Conservation (phyloP, 2,113 vertebrate genomes). For the Ancistrus triradiatus region DNA sequence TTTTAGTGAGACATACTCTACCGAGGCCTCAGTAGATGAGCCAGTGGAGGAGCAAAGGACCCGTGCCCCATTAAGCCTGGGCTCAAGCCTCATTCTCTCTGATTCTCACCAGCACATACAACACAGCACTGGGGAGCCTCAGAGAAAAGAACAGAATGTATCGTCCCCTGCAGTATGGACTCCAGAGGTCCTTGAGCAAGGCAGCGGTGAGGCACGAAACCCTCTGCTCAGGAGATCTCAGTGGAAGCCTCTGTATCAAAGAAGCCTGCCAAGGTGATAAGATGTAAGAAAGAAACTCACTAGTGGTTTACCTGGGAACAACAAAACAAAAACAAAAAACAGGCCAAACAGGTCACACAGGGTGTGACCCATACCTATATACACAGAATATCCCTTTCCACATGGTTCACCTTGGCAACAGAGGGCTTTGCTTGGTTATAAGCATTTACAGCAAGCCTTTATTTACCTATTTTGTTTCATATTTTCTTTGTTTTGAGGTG, state of each 20-base stretch:
- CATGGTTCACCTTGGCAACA: too few relatives aligned
- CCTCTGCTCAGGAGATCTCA: slow-evolving; percentile 59
- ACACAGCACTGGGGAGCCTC: slow-evolving; percentile 6
- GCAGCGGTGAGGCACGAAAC: slow-evolving; percentile 24
- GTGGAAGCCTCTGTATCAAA: slow-evolving; percentile 46
- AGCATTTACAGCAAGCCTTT: too few relatives aligned
- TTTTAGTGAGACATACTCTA: slow-evolving; percentile 49
- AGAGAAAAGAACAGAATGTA: slow-evolving; percentile 7
- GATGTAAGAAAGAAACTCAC: not conserved
- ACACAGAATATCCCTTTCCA: too few relatives aligned
- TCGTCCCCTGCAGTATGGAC: slow-evolving; percentile 41
- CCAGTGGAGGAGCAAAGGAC: not conserved
- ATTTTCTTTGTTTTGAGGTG: too few relatives aligned
- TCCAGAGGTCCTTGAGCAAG: slow-evolving; percentile 44
- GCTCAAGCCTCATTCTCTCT: slow-evolving; percentile 45
- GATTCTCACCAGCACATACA: not conserved
- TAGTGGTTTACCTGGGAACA: not conserved
- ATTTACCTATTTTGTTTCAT: too few relatives aligned
- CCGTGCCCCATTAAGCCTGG: slow-evolving; percentile 5
- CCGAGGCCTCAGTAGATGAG: slow-evolving; percentile 46
- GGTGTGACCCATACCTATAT: too few relatives aligned
- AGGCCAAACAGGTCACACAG: too few relatives aligned
- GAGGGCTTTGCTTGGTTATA: too few relatives aligned
- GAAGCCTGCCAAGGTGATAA: not conserved
- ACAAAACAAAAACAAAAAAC: too few relatives aligned